Conservation (phyloP, 2,113 vertebrate species). For the Antechinus stuartii region DNA sequence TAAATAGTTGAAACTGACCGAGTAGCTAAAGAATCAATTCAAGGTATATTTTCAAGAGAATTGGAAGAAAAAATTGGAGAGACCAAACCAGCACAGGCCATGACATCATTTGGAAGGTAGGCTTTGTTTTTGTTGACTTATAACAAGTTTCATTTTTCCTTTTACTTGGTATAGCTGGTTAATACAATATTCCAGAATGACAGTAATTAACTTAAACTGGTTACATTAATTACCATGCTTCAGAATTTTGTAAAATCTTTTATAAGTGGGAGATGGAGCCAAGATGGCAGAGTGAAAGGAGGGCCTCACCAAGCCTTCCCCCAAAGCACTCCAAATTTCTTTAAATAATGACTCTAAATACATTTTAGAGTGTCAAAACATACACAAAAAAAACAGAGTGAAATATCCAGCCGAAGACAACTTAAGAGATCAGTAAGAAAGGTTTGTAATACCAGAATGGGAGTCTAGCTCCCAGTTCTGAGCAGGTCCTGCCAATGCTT, state of each 20-base stretch:
- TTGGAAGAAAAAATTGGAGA: conserved; percentile 57
- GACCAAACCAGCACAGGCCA: conserved; percentile 31
- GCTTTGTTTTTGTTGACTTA: conserved; percentile 30
- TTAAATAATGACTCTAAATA: too few species aligned
- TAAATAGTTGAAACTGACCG: conserved; percentile 77
- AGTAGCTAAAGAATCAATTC: conserved; percentile 49
- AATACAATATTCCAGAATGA: background rate
- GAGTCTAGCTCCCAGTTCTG: too few species aligned
- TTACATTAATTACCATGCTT: background rate
- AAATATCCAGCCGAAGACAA: too few species aligned
- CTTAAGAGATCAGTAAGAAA: too few species aligned
- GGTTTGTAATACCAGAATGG: too few species aligned
- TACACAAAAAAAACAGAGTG: too few species aligned
- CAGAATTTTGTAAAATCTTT: background rate
- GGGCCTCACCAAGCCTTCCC: too few species aligned
- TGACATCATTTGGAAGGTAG: conserved; percentile 78
- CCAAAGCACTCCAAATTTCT: too few species aligned
- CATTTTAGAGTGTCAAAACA: too few species aligned
- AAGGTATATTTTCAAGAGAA: conserved; percentile 50
- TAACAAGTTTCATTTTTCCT: conserved; percentile 22
- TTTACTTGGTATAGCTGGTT: conserved; percentile 20
- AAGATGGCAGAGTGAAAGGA: too few species aligned
- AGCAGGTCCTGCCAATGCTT: too few species aligned
- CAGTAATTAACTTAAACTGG: background rate
- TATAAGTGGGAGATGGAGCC: too few species aligned